Percentiles rank a stretch among this genome's conserved stretches.
phyloP scores from a whole-genome alignment of 2,888 invertebrate genomes.

The Dichetophora obliterata region DNA sequence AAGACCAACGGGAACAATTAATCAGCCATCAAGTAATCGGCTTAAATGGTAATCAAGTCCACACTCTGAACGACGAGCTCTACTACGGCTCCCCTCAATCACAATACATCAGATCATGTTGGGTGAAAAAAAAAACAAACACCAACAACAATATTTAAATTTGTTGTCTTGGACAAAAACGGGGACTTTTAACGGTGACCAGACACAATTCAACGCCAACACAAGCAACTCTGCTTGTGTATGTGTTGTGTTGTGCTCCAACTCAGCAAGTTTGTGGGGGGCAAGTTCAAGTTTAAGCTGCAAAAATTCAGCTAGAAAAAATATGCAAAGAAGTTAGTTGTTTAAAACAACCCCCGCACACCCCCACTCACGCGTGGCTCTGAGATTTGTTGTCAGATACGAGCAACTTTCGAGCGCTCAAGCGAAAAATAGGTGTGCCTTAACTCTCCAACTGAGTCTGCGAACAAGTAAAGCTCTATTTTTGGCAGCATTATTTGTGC shows the following conservation, averaged over 20 bases:
- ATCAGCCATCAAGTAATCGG: conserved; percentile 54
- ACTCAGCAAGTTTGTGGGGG: conserved; percentile 21
- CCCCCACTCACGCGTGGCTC: background rate
- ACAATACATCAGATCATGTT: background rate
- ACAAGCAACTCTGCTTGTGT: background rate
- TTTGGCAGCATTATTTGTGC: background rate
- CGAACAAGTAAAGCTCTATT: background rate
- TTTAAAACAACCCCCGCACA: background rate
- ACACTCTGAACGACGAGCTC: conserved; percentile 33
- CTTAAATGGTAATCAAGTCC: conserved; percentile 55
- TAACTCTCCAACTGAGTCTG: conserved; percentile 1
- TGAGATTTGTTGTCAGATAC: background rate
- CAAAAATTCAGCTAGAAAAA: background rate
- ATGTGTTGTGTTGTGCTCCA: background rate
- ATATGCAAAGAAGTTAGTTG: background rate
- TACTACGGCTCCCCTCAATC: background rate
- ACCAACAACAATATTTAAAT: background rate
- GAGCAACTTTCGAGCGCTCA: background rate
- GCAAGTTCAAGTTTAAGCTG: conserved; percentile 27
- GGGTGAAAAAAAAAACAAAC: background rate
- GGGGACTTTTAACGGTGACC: background rate
- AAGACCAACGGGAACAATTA: conserved; percentile 45
- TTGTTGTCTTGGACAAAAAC: conserved; percentile 4
- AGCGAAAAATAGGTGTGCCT: conserved; percentile 7
- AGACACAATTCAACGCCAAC: conserved; percentile 35